These are phyloP conservation scores for Megalurothrips usitatus DNA, from an alignment of 2,888 invertebrate species.

Conservation along the genomic window DNA sequence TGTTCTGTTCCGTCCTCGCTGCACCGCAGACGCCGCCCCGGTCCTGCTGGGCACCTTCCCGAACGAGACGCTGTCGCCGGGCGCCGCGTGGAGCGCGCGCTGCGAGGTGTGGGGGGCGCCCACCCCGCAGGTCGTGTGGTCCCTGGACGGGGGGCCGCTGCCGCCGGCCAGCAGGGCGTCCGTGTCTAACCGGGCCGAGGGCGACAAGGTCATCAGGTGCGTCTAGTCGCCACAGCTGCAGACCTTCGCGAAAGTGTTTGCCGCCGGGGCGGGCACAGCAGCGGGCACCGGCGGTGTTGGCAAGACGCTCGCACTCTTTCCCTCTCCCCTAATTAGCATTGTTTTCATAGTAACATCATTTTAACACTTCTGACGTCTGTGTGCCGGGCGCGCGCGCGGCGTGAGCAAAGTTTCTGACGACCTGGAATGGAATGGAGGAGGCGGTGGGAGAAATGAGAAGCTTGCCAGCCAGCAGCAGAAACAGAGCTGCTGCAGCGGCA, in stretches of 20 bases:
- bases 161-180: background rate
- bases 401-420: background rate
- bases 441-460: too few species aligned
- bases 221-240: too few species aligned
- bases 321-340: background rate
- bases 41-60: conserved; percentile 43
- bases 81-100: conserved; percentile 42
- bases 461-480: too few species aligned
- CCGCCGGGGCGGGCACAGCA: too few species aligned
- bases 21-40: conserved; percentile 40
- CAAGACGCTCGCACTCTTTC: too few species aligned
- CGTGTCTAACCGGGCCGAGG: conserved; percentile 10
- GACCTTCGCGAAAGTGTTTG: too few species aligned
- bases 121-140: conserved; percentile 9
- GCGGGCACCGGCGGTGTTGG: too few species aligned
- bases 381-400: too few species aligned
- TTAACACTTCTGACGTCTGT: background rate
- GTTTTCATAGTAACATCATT: conserved; percentile 6
- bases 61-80: conserved; percentile 46
- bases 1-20: too few species aligned
- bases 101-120: conserved; percentile 23
- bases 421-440: background rate
- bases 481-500: background rate
- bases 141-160: conserved; percentile 12
- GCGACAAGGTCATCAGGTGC: conserved; percentile 19